Evolutionary conservation across 2,888 invertebrate species (phyloP), one percentile per base, ranked within the genome.

Genomic region (Metallyticus violacea): DNA sequence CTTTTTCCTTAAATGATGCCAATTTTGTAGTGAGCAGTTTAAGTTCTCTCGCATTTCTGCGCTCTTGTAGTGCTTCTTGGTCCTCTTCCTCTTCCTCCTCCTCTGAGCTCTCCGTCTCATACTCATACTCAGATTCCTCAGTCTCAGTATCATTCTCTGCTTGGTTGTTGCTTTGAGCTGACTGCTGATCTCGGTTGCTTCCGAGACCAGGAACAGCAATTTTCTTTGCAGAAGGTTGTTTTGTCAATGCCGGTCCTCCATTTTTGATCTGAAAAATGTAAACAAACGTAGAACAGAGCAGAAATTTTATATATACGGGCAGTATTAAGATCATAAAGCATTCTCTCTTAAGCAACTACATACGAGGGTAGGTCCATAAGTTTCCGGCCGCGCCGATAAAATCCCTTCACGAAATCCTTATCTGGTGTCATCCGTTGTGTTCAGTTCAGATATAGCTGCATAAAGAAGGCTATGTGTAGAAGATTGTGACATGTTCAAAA

Each of bases 31-130:
- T 92, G 88, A 95, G 91, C 88, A 96, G 92, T 93, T 96, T 94
- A 90, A 97, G 91, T 93, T 97, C 94, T 91, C 96, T 92, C 91
- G 95, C 93, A 90, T 93, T 92, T 86, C 93, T 91, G 89, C 93
- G 93, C 87, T 93, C 93, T 89, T 93, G 93, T 89, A 94, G 93
- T 15, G 88, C 88, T 79, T 77, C 88, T 26, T 87, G 85, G 7
- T 88, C 88, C 80, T 89, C 89, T 82, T 89, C 89, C 1, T 89
- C 88, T 22, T 89, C 89, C 0, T 78, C 78, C 27, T 91, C 95
- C 92, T 94, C 93, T 90, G 96, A 93, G 88, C 94, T 94, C 91
- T 94, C 93, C 92, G 94, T 91, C 92, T 95, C 91, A 91, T 93
- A 92, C 91, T 95, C 92, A 91, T 95, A 92, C 91, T 95, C 94